Conservation (phyloP, 2,113 vertebrate species). For the Glaucidium brasilianum region DNA sequence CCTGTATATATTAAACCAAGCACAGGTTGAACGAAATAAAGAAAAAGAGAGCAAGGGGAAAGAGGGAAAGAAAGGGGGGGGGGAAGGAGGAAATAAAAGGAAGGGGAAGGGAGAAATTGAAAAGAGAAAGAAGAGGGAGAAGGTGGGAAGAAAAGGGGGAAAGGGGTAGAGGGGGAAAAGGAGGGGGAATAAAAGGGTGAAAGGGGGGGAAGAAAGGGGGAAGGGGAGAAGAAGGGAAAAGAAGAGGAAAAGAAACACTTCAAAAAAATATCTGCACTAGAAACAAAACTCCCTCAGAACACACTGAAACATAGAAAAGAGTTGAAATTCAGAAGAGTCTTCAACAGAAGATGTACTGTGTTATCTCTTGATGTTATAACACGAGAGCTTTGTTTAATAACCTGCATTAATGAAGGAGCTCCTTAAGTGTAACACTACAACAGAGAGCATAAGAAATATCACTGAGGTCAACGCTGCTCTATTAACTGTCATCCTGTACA, state of each 20-base stretch:
- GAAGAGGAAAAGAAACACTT: neutral
- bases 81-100: neutral
- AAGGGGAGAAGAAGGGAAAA: neutral
- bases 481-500: slow-evolving; percentile 67
- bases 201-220: neutral
- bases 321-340: slow-evolving; percentile 14
- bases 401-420: slow-evolving; percentile 67
- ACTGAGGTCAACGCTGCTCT: slow-evolving; percentile 57
- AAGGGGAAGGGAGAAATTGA: neutral
- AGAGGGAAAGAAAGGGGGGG: neutral
- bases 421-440: slow-evolving; percentile 68
- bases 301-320: slow-evolving; percentile 8
- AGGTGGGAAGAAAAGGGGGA: neutral
- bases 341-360: slow-evolving; percentile 7
- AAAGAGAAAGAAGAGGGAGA: neutral
- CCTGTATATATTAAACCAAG: neutral
- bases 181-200: no score
- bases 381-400: slow-evolving; percentile 62
- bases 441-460: slow-evolving; percentile 52
- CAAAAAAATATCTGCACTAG: neutral
- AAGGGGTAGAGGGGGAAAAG: neutral
- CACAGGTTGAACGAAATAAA: neutral
- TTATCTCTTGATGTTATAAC: slow-evolving; percentile 45
- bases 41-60: neutral
- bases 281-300: slow-evolving; percentile 12